phyloP scores from a whole-genome alignment of 2,797 vertebrate species.

The Oreochromis grahami region DNA sequence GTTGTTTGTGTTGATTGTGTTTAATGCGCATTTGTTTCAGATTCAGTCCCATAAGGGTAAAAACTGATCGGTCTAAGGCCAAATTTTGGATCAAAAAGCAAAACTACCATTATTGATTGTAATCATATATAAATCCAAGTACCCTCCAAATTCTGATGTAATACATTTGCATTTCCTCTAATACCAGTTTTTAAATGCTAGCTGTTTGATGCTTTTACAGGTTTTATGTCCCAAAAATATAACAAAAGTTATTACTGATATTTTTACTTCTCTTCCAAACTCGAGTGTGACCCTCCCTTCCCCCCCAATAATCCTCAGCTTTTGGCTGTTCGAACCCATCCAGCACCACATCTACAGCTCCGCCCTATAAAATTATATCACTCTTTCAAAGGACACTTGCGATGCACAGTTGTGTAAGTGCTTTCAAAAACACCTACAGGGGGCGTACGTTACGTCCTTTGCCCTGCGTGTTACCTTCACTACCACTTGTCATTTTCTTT shows the following conservation, averaged over 20 bases:
- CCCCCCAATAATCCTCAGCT: neutral
- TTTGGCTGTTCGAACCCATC: neutral
- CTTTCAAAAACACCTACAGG: constrained; percentile 1
- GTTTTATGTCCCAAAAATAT: neutral
- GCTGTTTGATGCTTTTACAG: neutral
- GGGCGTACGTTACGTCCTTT: constrained; percentile 29
- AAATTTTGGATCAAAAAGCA: neutral
- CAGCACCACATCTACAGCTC: neutral
- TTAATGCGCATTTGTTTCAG: neutral
- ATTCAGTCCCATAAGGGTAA: neutral
- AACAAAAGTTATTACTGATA: neutral
- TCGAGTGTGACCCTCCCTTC: rapidly evolving
- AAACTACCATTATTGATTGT: neutral
- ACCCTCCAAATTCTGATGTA: neutral
- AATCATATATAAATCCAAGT: neutral
- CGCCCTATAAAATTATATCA: neutral
- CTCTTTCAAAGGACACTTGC: neutral
- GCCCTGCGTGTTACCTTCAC: constrained; percentile 29
- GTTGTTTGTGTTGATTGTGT: neutral
- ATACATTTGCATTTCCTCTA: neutral
- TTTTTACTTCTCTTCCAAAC: neutral
- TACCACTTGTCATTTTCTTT: rapidly evolving
- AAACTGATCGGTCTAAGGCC: neutral
- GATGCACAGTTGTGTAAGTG: constrained; percentile 47
- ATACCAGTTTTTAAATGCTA: neutral